Percentiles rank a stretch among this genome's conserved stretches.
Conservation (phyloP, 2,888 invertebrate genomes). For the Patella caerulea region DNA sequence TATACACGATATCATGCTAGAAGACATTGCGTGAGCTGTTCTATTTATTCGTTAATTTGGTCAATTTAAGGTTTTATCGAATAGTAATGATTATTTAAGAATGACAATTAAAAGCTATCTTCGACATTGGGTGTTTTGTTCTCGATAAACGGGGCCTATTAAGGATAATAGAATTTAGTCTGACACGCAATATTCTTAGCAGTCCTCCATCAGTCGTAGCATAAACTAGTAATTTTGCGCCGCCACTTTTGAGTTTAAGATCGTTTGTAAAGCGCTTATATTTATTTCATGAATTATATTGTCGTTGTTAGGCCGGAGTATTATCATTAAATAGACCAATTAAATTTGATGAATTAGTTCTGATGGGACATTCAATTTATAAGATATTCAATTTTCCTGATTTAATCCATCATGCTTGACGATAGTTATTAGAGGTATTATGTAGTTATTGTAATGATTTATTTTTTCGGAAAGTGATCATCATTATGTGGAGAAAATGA, state of each 20-base stretch:
- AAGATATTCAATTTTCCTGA: conserved; percentile 7
- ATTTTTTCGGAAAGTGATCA: too few species aligned
- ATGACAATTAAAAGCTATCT: conserved; percentile 13
- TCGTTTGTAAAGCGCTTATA: conserved; percentile 10
- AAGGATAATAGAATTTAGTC: conserved; percentile 9
- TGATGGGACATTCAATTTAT: conserved; percentile 9
- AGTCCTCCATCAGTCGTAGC: neutral
- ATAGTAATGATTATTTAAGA: conserved; percentile 13
- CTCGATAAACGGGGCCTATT: conserved; percentile 12
- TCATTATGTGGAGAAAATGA: too few species aligned
- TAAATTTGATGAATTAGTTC: conserved; percentile 8
- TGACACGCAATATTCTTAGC: conserved; percentile 7
- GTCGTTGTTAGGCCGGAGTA: neutral
- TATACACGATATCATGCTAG: neutral
- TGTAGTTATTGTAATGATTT: neutral
- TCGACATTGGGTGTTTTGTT: conserved; percentile 13
- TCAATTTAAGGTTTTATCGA: conserved; percentile 11
- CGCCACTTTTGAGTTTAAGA: conserved; percentile 2
- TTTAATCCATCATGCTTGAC: conserved; percentile 4
- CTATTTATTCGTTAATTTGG: conserved; percentile 11
- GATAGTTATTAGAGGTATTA: conserved; percentile 1
- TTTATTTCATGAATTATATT: conserved; percentile 9
- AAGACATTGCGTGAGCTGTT: conserved; percentile 10
- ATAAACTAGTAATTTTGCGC: conserved; percentile 12
- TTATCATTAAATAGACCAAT: conserved; percentile 5